These are phyloP conservation scores for Aplodontia rufa DNA, from an alignment of 2,113 vertebrate species.

Conservation along the genomic window DNA sequence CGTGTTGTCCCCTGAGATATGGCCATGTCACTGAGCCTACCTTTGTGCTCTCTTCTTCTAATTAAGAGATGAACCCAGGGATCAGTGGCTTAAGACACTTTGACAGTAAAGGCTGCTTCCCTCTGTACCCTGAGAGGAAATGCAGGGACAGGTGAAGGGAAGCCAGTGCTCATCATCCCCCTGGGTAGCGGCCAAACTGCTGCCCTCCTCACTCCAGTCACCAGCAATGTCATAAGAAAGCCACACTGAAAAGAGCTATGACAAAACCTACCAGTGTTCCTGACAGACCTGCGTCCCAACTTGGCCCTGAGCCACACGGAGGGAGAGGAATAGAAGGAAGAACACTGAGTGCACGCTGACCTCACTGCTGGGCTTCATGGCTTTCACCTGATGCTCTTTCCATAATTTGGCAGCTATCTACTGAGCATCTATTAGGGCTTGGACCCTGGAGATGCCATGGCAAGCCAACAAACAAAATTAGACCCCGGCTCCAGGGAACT, in stretches of 20 bases:
- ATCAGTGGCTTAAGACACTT: neutral
- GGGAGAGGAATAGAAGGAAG: neutral
- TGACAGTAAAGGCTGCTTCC: neutral
- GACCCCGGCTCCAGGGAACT: neutral
- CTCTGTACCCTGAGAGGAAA: neutral
- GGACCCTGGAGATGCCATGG: neutral
- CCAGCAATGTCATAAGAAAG: neutral
- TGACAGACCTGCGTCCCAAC: neutral
- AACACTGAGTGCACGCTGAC: neutral
- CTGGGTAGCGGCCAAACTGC: neutral
- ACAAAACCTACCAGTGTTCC: neutral
- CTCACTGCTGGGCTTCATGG: neutral
- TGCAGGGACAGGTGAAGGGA: neutral
- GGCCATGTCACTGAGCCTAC: neutral
- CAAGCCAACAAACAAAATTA: neutral
- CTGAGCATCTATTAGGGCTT: neutral
- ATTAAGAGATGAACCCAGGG: neutral
- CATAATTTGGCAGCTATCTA: neutral
- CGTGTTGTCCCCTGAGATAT: neutral
- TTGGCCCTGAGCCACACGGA: neutral
- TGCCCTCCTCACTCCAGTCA: neutral
- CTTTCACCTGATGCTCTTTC: neutral
- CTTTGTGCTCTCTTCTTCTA: neutral
- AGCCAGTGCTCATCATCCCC: neutral
- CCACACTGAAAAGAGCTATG: constrained; percentile 26